Conservation (phyloP, 1,140 invertebrate genomes). For the Megathymus violae region DNA sequence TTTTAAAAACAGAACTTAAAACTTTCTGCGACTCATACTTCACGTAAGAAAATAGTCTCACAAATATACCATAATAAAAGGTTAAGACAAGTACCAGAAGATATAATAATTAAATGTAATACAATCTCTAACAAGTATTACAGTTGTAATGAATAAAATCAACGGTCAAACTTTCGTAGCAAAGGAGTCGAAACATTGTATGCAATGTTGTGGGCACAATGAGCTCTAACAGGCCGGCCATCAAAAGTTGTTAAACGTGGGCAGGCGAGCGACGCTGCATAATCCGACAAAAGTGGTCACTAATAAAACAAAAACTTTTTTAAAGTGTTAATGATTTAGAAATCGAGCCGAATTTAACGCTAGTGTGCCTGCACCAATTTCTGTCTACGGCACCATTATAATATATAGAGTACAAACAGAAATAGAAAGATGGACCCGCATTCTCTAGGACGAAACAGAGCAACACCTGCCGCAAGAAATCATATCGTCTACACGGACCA, state of each 20-base stretch:
- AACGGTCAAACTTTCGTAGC: constrained; percentile 69
- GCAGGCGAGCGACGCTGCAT: constrained; percentile 52
- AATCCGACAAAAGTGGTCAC: constrained; percentile 60
- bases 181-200: constrained; percentile 71
- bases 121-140: constrained; percentile 46
- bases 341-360: constrained; percentile 23
- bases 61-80: no score
- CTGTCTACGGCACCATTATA: not conserved
- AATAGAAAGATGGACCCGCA: constrained; percentile 62
- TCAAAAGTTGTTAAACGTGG: constrained; percentile 70
- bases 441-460: constrained; percentile 59
- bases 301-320: constrained; percentile 55
- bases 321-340: constrained; percentile 47
- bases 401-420: constrained; percentile 10
- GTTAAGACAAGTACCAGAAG: constrained; percentile 6
- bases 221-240: constrained; percentile 73
- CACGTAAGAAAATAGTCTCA: no score
- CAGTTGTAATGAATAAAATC: constrained; percentile 66
- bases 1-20: no score
- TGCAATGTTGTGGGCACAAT: constrained; percentile 64
- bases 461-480: constrained; percentile 69
- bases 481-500: constrained; percentile 83
- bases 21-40: no score
- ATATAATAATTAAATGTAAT: constrained; percentile 11
- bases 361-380: constrained; percentile 8